A percentile compares a stretch with the other conserved stretches of the same genome.
These are phyloP conservation scores for Campopleginae sp. DNA, from an alignment of 2,888 invertebrate genomes.

Conservation along the genomic window DNA sequence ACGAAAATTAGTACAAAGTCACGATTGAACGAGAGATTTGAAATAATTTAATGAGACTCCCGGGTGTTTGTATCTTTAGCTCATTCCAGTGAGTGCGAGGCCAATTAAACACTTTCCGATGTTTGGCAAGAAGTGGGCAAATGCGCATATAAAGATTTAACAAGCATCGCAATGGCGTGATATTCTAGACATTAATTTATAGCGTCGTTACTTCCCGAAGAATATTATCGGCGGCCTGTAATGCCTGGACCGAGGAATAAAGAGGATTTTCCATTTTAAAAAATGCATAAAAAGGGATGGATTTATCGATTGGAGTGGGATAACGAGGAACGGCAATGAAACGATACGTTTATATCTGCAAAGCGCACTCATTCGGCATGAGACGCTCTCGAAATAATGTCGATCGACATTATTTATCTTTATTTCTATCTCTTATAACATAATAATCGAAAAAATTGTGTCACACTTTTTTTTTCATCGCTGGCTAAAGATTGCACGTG, in stretches of 20 bases:
- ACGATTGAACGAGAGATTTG: neutral
- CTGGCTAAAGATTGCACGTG: conserved; percentile 7
- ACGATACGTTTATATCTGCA: neutral
- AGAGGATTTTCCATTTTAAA: neutral
- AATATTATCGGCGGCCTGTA: neutral
- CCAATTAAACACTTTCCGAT: neutral
- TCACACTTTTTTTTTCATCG: neutral
- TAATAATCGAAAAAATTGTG: conserved; percentile 8
- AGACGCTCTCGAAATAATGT: neutral
- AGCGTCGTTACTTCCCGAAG: neutral
- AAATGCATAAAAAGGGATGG: neutral
- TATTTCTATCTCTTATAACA: neutral
- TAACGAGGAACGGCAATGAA: neutral
- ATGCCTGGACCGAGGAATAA: neutral
- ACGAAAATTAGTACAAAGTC: neutral
- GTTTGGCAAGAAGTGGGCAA: neutral
- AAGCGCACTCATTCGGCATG: neutral
- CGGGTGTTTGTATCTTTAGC: neutral
- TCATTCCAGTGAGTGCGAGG: neutral
- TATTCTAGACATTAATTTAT: neutral
- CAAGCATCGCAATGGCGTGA: neutral
- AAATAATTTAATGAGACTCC: neutral
- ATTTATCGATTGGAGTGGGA: neutral
- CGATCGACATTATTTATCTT: neutral
- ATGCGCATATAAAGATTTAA: neutral